Base-by-base conservation (phyloP, 2,888 invertebrate genomes). In the Cheilosia vernalis region DNA sequence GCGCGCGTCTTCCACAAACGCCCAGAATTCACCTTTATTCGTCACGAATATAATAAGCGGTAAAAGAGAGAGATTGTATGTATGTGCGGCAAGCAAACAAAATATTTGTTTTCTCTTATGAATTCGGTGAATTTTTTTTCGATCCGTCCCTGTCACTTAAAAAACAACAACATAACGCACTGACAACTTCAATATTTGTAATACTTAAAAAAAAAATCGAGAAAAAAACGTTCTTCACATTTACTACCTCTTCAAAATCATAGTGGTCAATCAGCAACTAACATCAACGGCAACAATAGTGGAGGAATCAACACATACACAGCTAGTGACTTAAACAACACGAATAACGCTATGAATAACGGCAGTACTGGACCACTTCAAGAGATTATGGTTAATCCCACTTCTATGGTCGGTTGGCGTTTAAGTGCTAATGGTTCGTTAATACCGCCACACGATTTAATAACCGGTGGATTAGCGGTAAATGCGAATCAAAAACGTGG, bases 401-500 rank as follows among this genome's bases (percentile, higher is more conserved):
- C 90, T 19, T 91, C 92, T 76, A 92, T 92, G 91, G 92, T 92
- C 87, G 92, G 92, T 72, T 92, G 92, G 92, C 92, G 92, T 74
- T 87, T 92, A 63, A 92, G 92, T 80, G 91, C 92, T 76, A 92
- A 91, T 77, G 92, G 92, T 19, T 90, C 92, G 86, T 88, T 92
- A 87, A 92, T 92, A 89, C 92, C 92, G 55, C 92, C 92, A 33
- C 92, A 91, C 87, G 92, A 92, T 89, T 89, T 91, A 64, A 89
- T 92, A 72, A 90, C 91, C 79, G 90, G 90, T 88, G 89, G 90
- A 70, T 89, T 90, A 86, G 91, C 90, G 56, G 91, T 90, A 82
- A 91, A 91, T 37, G 91, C 91, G 73, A 90, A 90, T 88, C 92
- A 90, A 89, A 92, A 93, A 89, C 94, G 94, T 87, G 95, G 95